Evolutionary conservation across 2,888 invertebrate species (phyloP), one percentile per base, ranked within the genome.

Genomic region (Luffia ferchaultella): DNA sequence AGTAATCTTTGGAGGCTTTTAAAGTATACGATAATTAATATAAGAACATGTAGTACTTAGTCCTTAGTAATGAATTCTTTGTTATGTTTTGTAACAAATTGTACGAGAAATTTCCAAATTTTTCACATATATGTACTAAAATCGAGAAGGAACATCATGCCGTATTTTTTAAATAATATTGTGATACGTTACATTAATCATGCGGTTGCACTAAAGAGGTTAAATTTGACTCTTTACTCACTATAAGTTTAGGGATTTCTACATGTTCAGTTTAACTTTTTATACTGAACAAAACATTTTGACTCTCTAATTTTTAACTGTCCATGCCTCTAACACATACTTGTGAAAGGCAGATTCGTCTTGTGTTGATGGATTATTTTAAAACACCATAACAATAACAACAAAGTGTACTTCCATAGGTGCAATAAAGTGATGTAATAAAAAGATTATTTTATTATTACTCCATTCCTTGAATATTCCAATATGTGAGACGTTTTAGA

Each of bases 21-120:
- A 74, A 77, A 73, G 80, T 82, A 82, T 82, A 82, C 80, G 82
- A 80, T 60, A 66, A 68, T 68, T 70, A 77, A 73, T 74, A 62
- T 82, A 77, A 78, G 78, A 78, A 79, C 70, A 70, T 75, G 77
- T 73, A 30, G 80, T 82, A 83, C 79, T 83, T 82, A 83, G 80
- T 42, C 18, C 69, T 72, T 30, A 30, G 58, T 79, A 73, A 76
- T 67, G 65, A 76, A 79, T 80, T 79, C 79, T 79, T 79, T 70
- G 66, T 63, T 72, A 70, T 66, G 45, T 18, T 42, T 17, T n/a
- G 42, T 50, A 52, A 46, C 42, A 44, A 48, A 43, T 43, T 48
- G 20, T 18, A 45, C 42, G 18, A 30, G 20, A 45, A 50, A 42
- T 15, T 45, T 42, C 50, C 45, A 12, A 16, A 46, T 41, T 46